These are phyloP conservation scores for Lucilia sericata DNA, from an alignment of 1,140 invertebrate species.

Conservation along the genomic window DNA sequence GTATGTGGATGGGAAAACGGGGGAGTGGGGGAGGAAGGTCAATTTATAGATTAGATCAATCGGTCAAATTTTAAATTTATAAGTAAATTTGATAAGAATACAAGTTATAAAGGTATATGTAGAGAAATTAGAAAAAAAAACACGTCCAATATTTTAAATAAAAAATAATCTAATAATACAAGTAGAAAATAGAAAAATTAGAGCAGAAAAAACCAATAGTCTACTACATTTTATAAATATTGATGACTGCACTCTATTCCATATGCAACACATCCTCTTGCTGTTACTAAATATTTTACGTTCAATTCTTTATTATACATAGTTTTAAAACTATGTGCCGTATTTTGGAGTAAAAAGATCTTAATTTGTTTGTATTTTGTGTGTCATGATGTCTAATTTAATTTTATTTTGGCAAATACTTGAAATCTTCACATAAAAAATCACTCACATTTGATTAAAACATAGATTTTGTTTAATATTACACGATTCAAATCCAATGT, in stretches of 20 bases:
- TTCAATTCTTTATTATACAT: background rate
- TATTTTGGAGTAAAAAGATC: background rate
- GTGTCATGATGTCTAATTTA: background rate
- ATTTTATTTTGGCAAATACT: conserved; percentile 6
- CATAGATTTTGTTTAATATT: no score
- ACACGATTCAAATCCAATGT: no score
- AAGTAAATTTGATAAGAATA: background rate
- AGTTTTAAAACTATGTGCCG: background rate
- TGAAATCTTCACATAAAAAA: conserved; percentile 6
- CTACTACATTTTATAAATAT: background rate
- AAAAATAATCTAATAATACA: no score
- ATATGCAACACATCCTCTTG: background rate
- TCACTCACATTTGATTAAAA: no score
- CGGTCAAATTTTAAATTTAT: background rate
- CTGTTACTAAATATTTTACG: background rate
- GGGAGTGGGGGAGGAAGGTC: background rate
- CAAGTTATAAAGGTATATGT: background rate
- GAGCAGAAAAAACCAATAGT: background rate
- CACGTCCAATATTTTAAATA: background rate
- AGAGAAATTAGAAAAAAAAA: background rate
- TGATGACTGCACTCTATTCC: background rate
- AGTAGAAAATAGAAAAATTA: no score
- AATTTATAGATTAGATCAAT: background rate
- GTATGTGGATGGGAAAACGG: background rate
- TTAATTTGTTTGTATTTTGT: background rate